Base-by-base conservation (phyloP, 1,140 invertebrate species). In the Anastrepha obliqua region DNA sequence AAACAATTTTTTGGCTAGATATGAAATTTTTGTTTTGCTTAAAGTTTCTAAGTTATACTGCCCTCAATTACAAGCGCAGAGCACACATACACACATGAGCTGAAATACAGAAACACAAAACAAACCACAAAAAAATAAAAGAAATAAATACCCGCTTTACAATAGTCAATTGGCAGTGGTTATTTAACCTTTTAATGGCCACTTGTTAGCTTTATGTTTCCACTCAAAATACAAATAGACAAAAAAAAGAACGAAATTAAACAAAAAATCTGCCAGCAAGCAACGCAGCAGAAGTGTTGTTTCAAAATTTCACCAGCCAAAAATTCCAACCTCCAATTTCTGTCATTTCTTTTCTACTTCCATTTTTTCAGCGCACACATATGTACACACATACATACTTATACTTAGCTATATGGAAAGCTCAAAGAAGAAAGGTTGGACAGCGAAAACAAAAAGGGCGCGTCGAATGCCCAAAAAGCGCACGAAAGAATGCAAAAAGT, bases 171-270 rank as follows among this genome's bases (percentile, higher is more conserved):
- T 51, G 44, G 17, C 17, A 55, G 74, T 81, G 74, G 74, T 55
- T 81, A 81, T 81, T 81, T 81, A 81, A 55, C 74, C 47, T 81
- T 58, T 81, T 81, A 81, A 81, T 55, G 74, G 3, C 74, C 74
- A 55, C 74, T 81, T 81, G 74, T 81, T 58, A 0, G 47, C 44
- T 55, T 8, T 1, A 62, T 17, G 15, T 13, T 29, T 1, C n/a
- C n/a, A 62, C 60, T n/a, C n/a, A 9, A 62, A 81, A 81, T 29
- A 29, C 44, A 81, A 81, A 13, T 55, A 55, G 0, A 29, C 1
- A 29, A 55, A 74, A 6, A 74, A 74, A 74, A 17, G 1, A 62
- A 74, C 17, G 4, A 62, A 62, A 62, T 58, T 17, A 62, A 62
- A 62, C 11, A 11, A 62, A 62, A 62, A 62, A n/a, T 20, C 74